phyloP scores from a whole-genome alignment of 2,888 invertebrate genomes.

The Idaea straminata region DNA sequence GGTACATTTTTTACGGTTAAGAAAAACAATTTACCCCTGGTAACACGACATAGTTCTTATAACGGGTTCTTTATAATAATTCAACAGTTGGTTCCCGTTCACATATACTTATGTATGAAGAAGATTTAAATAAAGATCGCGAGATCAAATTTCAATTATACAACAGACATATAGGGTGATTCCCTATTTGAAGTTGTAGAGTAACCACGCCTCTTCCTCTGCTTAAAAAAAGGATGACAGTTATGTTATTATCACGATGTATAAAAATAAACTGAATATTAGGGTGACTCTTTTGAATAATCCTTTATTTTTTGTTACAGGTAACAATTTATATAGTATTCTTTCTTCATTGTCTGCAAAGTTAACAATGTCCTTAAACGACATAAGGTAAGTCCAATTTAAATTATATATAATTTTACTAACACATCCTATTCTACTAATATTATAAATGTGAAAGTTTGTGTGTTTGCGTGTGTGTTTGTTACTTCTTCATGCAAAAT shows the following conservation, averaged over 20 bases:
- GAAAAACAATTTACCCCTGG: not conserved
- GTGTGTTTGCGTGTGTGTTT: too few relatives aligned
- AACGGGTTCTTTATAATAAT: constrained; percentile 15
- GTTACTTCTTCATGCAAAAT: too few relatives aligned
- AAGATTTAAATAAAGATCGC: constrained; percentile 37
- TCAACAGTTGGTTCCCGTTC: constrained; percentile 10
- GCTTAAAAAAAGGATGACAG: constrained; percentile 53
- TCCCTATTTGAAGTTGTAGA: constrained; percentile 63
- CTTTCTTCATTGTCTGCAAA: not conserved
- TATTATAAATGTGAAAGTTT: too few relatives aligned
- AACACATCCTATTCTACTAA: not conserved
- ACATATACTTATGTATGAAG: constrained; percentile 11
- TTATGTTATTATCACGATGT: constrained; percentile 53
- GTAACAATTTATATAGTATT: not conserved
- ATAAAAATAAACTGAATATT: constrained; percentile 35
- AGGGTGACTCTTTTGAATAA: constrained; percentile 14
- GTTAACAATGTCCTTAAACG: not conserved
- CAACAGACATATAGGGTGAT: constrained; percentile 42
- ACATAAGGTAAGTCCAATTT: not conserved
- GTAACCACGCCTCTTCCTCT: constrained; percentile 74
- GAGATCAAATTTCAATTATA: constrained; percentile 57
- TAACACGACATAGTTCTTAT: constrained; percentile 21
- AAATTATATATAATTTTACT: not conserved
- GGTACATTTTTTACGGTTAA: too few relatives aligned
- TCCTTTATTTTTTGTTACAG: not conserved